These are phyloP conservation scores for Osmerus mordax DNA, from an alignment of 2,113 vertebrate species.

Conservation along the genomic window DNA sequence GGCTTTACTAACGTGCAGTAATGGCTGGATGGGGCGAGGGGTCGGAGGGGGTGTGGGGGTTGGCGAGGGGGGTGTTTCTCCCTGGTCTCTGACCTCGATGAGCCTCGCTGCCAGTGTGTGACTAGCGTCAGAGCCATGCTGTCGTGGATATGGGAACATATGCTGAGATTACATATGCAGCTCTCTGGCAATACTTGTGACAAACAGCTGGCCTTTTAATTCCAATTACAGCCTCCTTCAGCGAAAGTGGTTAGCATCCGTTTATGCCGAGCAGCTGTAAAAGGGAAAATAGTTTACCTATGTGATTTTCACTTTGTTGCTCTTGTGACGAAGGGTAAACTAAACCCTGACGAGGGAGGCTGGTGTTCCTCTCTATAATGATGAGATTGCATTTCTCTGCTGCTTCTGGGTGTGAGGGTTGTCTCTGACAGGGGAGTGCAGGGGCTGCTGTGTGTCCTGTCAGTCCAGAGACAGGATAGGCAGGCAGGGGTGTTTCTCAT, in stretches of 20 bases:
- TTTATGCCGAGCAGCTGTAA: background rate
- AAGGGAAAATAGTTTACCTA: background rate
- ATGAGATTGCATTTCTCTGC: no score
- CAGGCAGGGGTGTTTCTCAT: slow-evolving; percentile 25
- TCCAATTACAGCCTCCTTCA: background rate
- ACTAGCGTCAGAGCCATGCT: no score
- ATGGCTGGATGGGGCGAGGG: background rate
- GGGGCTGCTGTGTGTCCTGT: no score
- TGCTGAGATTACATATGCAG: background rate
- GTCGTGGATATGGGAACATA: no score
- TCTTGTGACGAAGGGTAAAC: background rate
- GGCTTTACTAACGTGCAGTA: background rate
- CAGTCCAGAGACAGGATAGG: background rate
- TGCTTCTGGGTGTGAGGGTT: no score
- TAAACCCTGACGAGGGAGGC: no score
- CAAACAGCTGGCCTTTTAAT: slow-evolving; percentile 3
- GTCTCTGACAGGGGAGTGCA: no score
- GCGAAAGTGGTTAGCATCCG: no score
- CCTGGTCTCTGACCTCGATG: no score
- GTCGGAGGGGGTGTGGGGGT: background rate
- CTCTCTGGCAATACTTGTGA: background rate
- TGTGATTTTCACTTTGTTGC: background rate
- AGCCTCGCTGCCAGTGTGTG: no score
- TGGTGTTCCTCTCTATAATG: no score
- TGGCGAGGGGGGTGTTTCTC: no score